Base-by-base conservation (phyloP, 2,888 invertebrate species). In the Rhagium mordax region DNA sequence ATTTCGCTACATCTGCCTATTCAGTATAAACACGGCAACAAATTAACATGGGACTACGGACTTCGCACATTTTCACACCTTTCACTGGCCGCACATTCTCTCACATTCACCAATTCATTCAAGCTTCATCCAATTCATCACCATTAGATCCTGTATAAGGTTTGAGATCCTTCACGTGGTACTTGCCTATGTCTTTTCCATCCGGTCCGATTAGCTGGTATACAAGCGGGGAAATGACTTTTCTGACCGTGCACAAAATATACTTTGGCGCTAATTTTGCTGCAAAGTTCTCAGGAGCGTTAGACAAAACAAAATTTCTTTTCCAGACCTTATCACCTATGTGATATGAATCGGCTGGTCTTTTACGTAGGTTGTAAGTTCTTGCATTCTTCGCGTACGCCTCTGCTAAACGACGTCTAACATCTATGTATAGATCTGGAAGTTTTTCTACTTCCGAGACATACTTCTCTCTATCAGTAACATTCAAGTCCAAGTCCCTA, bases 191-290 rank as follows among this genome's bases (percentile, higher is more conserved):
- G n/a, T 57, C 21, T 29, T 15, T 27, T 1, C 29, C 55, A 57
- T 57, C 57, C 10, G 55, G 21, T n/a, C 29, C 57, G 6, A 6
- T 24, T 29, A 57, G 29, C 16, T 29, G 15, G n/a, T 70, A 70
- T 3, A 60, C 70, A 33, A 60, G 29, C 6, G 24, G 41, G 3
- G 70, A 70, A 10, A 48, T 33, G 21, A 51, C 24, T 27, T 62
- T 70, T 3, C 51, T 33, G 8, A 70, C 51, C 1, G 21, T 27
- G 27, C 53, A 68, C 6, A 59, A 21, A 10, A 59, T 24, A 49
- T 21, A 68, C 15, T 48, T 57, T 7, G 53, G 55, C 10, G 68
- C 68, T 8, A 68, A 21, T 8, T 68, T 68, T 3, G 48, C 57
- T 0, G 68, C 53, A 68, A 68, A 68, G 29, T 57, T 13, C 10